Percentiles rank a stretch among this genome's conserved stretches.
phyloP scores from a whole-genome alignment of 92 coral and sea anemone genomes.

The Parazoanthus darwini region DNA sequence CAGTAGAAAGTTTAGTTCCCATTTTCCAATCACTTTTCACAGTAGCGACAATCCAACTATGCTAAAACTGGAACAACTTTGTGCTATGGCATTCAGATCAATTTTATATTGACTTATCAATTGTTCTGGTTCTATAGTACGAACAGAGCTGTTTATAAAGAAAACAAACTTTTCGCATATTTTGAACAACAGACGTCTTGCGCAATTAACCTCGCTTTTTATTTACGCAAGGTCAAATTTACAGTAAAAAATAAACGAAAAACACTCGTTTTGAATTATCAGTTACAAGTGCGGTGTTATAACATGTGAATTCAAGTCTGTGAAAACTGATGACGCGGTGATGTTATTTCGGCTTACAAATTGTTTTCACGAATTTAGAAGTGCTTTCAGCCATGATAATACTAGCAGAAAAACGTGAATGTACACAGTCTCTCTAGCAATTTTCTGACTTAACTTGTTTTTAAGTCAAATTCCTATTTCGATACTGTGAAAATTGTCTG shows the following conservation, averaged over 20 bases:
- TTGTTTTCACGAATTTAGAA: background rate
- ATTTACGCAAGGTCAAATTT: background rate
- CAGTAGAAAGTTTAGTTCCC: too few relatives aligned
- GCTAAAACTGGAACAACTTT: background rate
- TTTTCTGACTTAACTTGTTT: background rate
- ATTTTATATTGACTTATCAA: too few relatives aligned
- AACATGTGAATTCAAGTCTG: background rate
- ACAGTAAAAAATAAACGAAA: too few relatives aligned
- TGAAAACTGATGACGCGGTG: background rate
- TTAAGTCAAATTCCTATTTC: background rate
- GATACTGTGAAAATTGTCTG: too few relatives aligned
- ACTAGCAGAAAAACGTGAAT: background rate
- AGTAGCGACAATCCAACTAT: too few relatives aligned
- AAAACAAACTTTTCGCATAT: background rate
- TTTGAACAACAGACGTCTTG: too few relatives aligned
- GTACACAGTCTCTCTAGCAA: background rate
- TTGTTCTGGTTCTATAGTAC: background rate
- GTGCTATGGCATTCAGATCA: background rate
- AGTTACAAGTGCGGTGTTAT: background rate
- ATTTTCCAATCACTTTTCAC: too few relatives aligned
- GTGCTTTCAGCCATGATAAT: background rate
- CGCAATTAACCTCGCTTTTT: too few relatives aligned
- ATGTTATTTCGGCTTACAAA: too few relatives aligned
- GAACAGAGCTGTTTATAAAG: background rate
- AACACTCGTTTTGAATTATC: background rate